Conservation (phyloP, 2,888 invertebrate genomes). For the Tuta absoluta region DNA sequence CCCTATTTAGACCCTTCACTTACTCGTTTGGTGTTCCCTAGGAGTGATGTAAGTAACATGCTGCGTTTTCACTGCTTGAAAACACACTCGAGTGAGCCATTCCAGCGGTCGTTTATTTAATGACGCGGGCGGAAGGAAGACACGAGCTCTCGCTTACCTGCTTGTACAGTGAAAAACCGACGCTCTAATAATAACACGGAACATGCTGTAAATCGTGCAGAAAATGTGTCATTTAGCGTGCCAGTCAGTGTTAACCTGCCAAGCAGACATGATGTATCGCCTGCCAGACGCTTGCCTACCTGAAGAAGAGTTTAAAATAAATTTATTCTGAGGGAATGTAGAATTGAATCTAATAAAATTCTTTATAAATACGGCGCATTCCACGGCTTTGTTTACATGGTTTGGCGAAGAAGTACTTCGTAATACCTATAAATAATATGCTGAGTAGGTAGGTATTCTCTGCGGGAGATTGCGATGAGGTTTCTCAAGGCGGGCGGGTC, state of each 20-base stretch:
- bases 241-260: slow-evolving; percentile 24
- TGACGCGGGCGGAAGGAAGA: slow-evolving; percentile 24
- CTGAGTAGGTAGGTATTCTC: slow-evolving; percentile 44
- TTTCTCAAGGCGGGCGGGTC: slow-evolving; percentile 51
- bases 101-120: slow-evolving; percentile 24
- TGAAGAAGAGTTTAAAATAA: slow-evolving; percentile 6
- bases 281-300: slow-evolving; percentile 9
- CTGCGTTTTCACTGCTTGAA: slow-evolving; percentile 22
- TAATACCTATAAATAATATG: slow-evolving; percentile 48
- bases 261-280: slow-evolving; percentile 23
- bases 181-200: slow-evolving; percentile 26
- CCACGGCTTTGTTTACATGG: background rate
- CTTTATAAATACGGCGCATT: background rate
- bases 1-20: slow-evolving; percentile 22
- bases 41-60: slow-evolving; percentile 20
- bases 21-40: slow-evolving; percentile 7
- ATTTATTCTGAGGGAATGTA: background rate
- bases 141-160: slow-evolving; percentile 22
- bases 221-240: slow-evolving; percentile 25
- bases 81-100: slow-evolving; percentile 24
- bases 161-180: slow-evolving; percentile 26
- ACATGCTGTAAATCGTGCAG: slow-evolving; percentile 25
- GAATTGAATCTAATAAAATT: slow-evolving; percentile 7
- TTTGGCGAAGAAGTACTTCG: slow-evolving; percentile 32
- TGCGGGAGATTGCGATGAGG: slow-evolving; percentile 54